Conservation (phyloP, 2,888 invertebrate species). For the Diachrysia chrysitis region DNA sequence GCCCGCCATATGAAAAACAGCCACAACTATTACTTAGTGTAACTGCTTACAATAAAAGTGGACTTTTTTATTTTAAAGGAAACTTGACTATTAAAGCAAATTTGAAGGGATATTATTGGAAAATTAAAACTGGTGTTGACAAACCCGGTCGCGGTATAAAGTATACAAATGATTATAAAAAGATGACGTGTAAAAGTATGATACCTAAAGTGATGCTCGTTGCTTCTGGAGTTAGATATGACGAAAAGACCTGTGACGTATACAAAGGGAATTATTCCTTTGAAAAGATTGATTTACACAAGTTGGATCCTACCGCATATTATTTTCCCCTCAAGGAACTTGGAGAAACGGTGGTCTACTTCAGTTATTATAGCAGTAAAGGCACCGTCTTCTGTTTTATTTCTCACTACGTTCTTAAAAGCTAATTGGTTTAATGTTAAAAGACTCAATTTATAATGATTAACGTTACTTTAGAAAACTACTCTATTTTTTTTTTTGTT, state of each 20-base stretch:
- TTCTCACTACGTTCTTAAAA: conserved; percentile 41
- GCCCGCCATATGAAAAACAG: conserved; percentile 56
- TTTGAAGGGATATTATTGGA: conserved; percentile 54
- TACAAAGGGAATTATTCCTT: conserved; percentile 61
- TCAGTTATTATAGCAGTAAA: conserved; percentile 48
- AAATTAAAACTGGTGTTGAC: conserved; percentile 55
- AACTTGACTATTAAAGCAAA: conserved; percentile 58
- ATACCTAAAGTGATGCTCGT: conserved; percentile 55
- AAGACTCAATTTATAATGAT: too few relatives aligned
- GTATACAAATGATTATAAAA: conserved; percentile 53
- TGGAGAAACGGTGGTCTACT: conserved; percentile 57
- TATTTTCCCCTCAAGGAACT: conserved; percentile 61
- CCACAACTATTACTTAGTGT: conserved; percentile 34
- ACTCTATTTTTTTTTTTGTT: too few relatives aligned
- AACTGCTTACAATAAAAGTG: conserved; percentile 52
- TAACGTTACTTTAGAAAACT: too few relatives aligned
- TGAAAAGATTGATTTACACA: conserved; percentile 57
- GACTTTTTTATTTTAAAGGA: conserved; percentile 56
- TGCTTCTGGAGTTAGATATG: conserved; percentile 53
- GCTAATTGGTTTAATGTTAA: conserved; percentile 27
- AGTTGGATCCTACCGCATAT: conserved; percentile 57
- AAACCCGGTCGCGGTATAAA: conserved; percentile 42
- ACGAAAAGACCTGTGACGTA: conserved; percentile 59
- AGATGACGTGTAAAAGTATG: conserved; percentile 61
- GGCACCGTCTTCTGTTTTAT: conserved; percentile 54